A percentile compares a stretch with the other conserved stretches of the same genome.
Conservation (phyloP, 2,113 vertebrate genomes). For the Daboia siamensis region DNA sequence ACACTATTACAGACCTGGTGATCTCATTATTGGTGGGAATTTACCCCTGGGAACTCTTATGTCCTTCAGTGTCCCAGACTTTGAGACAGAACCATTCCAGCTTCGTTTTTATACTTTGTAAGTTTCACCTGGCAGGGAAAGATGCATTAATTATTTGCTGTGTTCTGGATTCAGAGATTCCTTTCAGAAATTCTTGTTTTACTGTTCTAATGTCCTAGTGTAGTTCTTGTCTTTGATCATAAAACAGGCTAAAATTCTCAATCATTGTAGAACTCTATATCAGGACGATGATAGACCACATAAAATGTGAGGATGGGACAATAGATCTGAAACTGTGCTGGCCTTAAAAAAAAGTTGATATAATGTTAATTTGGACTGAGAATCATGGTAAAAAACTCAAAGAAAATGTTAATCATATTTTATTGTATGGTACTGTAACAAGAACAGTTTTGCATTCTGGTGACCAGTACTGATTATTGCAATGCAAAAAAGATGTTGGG, state of each 20-base stretch:
- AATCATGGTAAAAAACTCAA: neutral
- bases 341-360: neutral
- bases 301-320: neutral
- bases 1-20: neutral
- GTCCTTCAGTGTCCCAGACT: rapidly evolving
- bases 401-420: neutral
- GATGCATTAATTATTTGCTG: neutral
- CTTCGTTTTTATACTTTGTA: rapidly evolving
- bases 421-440: too few relatives aligned
- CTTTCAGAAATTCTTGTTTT: neutral
- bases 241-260: neutral
- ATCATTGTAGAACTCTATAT: neutral
- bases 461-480: too few relatives aligned
- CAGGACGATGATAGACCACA: neutral
- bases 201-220: neutral
- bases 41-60: neutral
- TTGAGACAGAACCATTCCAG: neutral
- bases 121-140: neutral
- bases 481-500: neutral
- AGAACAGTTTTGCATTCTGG: too few relatives aligned
- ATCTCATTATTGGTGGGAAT: neutral
- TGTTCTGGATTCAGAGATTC: neutral
- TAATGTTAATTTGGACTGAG: neutral
- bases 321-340: neutral
- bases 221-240: neutral